Base-by-base conservation (phyloP, 2,113 vertebrate genomes). In the Raja brachyura region DNA sequence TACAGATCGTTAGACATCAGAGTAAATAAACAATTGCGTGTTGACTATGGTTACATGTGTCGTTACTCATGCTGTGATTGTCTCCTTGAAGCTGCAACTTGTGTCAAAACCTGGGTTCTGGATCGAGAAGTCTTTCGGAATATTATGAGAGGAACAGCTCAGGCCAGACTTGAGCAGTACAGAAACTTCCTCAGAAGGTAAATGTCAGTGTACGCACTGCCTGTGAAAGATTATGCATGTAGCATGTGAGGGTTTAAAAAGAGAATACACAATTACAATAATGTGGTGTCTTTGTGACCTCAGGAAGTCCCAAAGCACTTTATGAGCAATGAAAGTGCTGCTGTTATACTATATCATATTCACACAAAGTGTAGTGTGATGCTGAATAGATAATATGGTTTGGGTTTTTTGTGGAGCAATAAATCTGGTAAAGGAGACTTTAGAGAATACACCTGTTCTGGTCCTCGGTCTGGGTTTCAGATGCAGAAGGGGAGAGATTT, bases 51-150 rank as follows among this genome's bases (percentile, higher is more conserved):
- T 33, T 90, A 90, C 9, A 33, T 73, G 33, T 48, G 39, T 70
- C 9, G 13, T 93, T 93, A 94, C 3, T 48, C 93, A 22, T 94
- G 93, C 93, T 93, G 94, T 93, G 90, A 93, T 93, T 83, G 86
- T 94, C 95, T 94, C 93, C 92, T 94, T 93, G 18, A 96, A 99
- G 98, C 97, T 92, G 96, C 97, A 94, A 98, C 96, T 94, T 95
- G 95, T 93, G 97, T 98, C 94, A 97, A 96, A 95, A 98, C 97
- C 6, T 99, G 98, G 98, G 97, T 97, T 74, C 93, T 99, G 93
- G 98, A 99, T 95, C 97, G 98, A 93, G 98, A 98, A 70, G 97
- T 97, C 28, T 99, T 99, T 94, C 98, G 98, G 95, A 99, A 98
- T 95, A 98, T 98, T 94, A 98, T 98, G 97, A 97, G 98, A 95